A percentile compares a stretch with the other conserved stretches of the same genome.
Evolutionary conservation across 2,113 vertebrate species (phyloP).

Genomic region (Cyphomyrus plagiostoma): DNA sequence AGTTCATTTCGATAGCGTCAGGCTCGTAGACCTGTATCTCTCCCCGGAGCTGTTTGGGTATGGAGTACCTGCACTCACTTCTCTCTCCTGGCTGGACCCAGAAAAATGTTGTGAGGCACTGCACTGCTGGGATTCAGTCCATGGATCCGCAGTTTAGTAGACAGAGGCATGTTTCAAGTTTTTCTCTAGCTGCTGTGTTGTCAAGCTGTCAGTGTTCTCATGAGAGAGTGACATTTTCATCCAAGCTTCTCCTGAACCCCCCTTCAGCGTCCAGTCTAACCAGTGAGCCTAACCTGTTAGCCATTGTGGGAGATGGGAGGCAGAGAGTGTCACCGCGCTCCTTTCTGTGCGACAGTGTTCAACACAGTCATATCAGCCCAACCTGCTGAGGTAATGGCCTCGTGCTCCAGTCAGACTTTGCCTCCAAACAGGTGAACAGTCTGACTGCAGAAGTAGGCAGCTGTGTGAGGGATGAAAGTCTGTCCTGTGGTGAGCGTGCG

Average conservation of each 20-base stretch:
- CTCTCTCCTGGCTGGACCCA: not conserved
- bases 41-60: not conserved
- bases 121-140: not conserved
- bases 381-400: not conserved
- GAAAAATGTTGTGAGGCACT: not conserved
- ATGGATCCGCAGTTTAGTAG: not conserved
- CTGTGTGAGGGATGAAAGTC: conserved; percentile 20
- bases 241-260: not conserved
- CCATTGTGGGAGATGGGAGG: not conserved
- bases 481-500: conserved; percentile 44
- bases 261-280: not conserved
- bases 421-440: conserved; percentile 10
- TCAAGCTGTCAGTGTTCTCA: not conserved
- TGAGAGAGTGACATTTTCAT: not conserved
- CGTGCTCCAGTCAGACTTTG: not conserved
- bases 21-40: not conserved
- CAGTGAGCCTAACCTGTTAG: not conserved
- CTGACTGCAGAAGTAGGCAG: conserved; percentile 29
- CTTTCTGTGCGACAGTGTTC: not conserved
- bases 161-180: not conserved
- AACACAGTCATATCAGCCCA: not conserved
- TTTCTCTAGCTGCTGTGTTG: not conserved
- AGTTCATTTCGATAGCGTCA: not conserved
- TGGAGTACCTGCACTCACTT: not conserved
- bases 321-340: no score